These are phyloP conservation scores for Drosophila pseudoobscura DNA, from an alignment of 1,140 invertebrate genomes.

Conservation along the genomic window DNA sequence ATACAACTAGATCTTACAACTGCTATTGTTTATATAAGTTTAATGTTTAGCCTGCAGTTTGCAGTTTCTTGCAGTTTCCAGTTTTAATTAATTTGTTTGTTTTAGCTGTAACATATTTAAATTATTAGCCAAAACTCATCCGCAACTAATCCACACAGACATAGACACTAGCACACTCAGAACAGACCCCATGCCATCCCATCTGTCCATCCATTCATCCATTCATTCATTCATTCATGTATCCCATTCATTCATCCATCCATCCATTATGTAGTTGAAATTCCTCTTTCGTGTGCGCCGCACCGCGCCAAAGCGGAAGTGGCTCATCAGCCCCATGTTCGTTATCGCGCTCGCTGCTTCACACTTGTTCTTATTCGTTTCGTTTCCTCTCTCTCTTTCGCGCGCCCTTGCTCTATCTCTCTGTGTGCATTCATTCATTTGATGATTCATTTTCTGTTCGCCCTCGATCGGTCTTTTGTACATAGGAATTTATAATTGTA, in stretches of 20 bases:
- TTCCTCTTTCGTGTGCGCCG: slow-evolving; percentile 20
- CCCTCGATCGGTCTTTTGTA: slow-evolving; percentile 56
- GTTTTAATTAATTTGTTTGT: slow-evolving; percentile 55
- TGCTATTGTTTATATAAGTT: slow-evolving; percentile 72
- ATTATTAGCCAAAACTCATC: slow-evolving; percentile 76
- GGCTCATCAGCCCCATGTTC: slow-evolving; percentile 62
- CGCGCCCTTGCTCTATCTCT: slow-evolving; percentile 36
- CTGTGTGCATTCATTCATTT: slow-evolving; percentile 52
- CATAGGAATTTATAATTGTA: slow-evolving; percentile 47
- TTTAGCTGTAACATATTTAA: slow-evolving; percentile 67
- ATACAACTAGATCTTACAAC: slow-evolving; percentile 43
- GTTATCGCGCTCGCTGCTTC: slow-evolving; percentile 48
- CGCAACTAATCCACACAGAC: slow-evolving; percentile 57
- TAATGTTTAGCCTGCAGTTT: slow-evolving; percentile 65
- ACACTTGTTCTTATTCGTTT: slow-evolving; percentile 17
- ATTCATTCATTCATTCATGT: slow-evolving; percentile 13
- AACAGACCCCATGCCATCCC: slow-evolving; percentile 4
- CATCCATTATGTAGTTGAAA: slow-evolving; percentile 45
- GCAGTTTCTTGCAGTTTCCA: slow-evolving; percentile 46
- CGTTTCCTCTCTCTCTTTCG: slow-evolving; percentile 14
- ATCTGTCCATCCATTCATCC: background rate
- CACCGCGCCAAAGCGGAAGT: slow-evolving; percentile 51
- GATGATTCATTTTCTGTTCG: slow-evolving; percentile 27
- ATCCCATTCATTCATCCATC: slow-evolving; percentile 6
- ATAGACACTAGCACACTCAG: slow-evolving; percentile 18